Evolutionary conservation across 23 tunicate genomes (phyloP).

Genomic region (Clavelina lepadiformis): DNA sequence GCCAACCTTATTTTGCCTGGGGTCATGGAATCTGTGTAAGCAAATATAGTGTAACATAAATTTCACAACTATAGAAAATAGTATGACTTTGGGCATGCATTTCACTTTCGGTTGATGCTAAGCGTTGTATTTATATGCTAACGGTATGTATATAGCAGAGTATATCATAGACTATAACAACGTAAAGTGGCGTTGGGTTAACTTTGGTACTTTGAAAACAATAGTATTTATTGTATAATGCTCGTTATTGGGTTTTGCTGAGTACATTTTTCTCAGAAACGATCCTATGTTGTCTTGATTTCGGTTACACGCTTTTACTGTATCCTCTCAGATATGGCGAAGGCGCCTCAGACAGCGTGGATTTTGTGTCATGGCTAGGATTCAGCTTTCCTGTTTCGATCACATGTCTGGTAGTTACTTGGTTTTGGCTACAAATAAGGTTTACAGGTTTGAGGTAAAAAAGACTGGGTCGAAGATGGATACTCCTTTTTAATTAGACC

Average conservation of each 20-base stretch:
- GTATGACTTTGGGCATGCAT: no score
- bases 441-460: slow-evolving; percentile 44
- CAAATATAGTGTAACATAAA: neutral
- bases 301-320: neutral
- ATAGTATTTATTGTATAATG: no score
- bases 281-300: no score
- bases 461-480: neutral
- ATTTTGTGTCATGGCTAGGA: slow-evolving; percentile 62
- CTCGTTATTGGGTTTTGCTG: no score
- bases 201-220: no score
- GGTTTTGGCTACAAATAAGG: slow-evolving; percentile 71
- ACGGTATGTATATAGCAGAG: no score
- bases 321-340: slow-evolving; percentile 38
- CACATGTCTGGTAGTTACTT: slow-evolving; percentile 32
- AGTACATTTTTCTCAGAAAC: no score
- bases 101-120: no score
- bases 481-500: neutral
- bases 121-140: no score
- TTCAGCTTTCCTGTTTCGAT: slow-evolving; percentile 62
- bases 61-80: no score
- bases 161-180: no score
- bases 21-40: slow-evolving; percentile 33
- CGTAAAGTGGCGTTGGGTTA: no score
- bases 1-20: slow-evolving; percentile 50
- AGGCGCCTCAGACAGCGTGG: slow-evolving; percentile 45